Evolutionary conservation across 2,113 vertebrate species (phyloP).

Genomic region (Arothron firmamentum): DNA sequence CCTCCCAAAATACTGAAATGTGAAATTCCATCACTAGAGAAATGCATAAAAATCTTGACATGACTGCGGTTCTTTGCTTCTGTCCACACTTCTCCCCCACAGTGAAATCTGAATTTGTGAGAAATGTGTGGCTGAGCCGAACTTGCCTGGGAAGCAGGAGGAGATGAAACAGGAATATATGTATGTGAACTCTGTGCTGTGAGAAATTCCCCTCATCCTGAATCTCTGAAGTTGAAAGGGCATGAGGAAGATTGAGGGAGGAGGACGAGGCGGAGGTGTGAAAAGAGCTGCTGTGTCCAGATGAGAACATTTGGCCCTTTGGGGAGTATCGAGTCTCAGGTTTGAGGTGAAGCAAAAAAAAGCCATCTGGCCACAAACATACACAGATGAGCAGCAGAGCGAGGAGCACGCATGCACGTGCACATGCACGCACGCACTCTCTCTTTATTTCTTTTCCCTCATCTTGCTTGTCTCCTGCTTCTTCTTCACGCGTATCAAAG

Average conservation of each 20-base stretch:
- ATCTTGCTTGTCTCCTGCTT: too few species aligned
- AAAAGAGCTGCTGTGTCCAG: slow-evolving; percentile 51
- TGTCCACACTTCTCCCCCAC: slow-evolving; percentile 24
- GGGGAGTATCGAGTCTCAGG: slow-evolving; percentile 37
- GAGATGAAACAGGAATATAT: slow-evolving; percentile 35
- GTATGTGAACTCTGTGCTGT: slow-evolving; percentile 33
- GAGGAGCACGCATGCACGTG: too few species aligned
- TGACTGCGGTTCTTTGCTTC: slow-evolving; percentile 16
- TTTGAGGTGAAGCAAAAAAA: background rate
- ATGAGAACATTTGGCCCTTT: slow-evolving; percentile 47
- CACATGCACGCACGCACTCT: too few species aligned
- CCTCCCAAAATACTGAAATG: too few species aligned
- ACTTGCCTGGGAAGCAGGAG: slow-evolving; percentile 26
- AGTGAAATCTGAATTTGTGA: slow-evolving; percentile 47
- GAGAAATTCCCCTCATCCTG: slow-evolving; percentile 26
- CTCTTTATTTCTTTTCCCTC: too few species aligned
- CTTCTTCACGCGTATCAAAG: too few species aligned
- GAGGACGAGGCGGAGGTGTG: slow-evolving; percentile 20
- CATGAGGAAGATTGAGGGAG: slow-evolving; percentile 45
- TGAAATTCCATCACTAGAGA: background rate
- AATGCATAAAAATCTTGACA: slow-evolving; percentile 30
- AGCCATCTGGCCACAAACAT: slow-evolving; percentile 15
- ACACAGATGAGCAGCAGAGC: background rate
- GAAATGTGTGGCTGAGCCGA: slow-evolving; percentile 34
- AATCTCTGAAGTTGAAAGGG: slow-evolving; percentile 58